Base-by-base conservation (phyloP, 2,797 vertebrate genomes). In the Trichosurus vulpecula region DNA sequence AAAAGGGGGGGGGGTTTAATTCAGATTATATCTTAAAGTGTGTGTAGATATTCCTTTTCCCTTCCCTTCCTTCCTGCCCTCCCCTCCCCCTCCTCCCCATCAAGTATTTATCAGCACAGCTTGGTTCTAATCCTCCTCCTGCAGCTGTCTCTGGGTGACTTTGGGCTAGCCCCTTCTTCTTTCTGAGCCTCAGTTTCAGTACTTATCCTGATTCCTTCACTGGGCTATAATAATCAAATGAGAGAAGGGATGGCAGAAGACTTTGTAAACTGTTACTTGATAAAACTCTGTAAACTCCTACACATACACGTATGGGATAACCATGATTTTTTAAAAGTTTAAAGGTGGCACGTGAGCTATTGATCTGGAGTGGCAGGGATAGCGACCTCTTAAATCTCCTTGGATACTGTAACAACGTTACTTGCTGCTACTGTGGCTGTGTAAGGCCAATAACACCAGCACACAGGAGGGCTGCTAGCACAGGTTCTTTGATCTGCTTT, bases 81-180 rank as follows among this genome's bases (percentile, higher is more conserved):
- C n/a, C n/a, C 8, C 8, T n/a, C 6, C n/a, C 22, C 8, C 6
- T 19, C 66, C 6, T 6, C 5, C 0, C 19, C n/a, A 22, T 3
- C 8, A 25, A 47, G 27, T 87, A 87, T 47, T 87, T 87, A 10
- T 9, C 8, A 47, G 41, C 22, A 87, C 74, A 51, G 4, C 22
- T 35, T 51, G 74, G 9, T 10, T 51, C 25, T 51, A 29, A 51
- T 66, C 58, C 35, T 35, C 10, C 12, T 31, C 29, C 6, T 47
- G 19, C 19, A 81, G 81, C n/a, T 41, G 47, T 81, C n/a, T 81
- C 66, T 22, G 16, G 22, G 19, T 81, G n/a, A 81, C n/a, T 81
- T 47, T 41, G 66, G 66, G 19, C 66, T 47, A 81, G 6, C 22
- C 66, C 58, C 31, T 61, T 47, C 66, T 47, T 6, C 19, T 41